Conservation (phyloP, 2,888 invertebrate species). For the Dusona sp. region DNA sequence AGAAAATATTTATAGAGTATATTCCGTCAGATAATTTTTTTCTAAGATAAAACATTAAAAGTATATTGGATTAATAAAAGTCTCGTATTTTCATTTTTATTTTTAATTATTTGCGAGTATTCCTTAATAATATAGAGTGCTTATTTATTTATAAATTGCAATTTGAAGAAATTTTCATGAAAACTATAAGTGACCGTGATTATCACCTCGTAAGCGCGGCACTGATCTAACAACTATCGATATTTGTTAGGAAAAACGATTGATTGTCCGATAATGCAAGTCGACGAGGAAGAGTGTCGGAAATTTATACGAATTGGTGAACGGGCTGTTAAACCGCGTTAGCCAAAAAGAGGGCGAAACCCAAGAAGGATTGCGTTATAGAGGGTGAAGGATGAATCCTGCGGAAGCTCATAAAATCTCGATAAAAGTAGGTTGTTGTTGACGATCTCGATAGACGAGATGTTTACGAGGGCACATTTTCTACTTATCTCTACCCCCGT, state of each 20-base stretch:
- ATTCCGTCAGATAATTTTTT: background rate
- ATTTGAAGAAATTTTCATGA: background rate
- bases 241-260: constrained; percentile 19
- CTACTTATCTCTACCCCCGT: constrained; percentile 15
- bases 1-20: background rate
- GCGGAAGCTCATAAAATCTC: constrained; percentile 63
- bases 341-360: constrained; percentile 15
- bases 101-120: background rate
- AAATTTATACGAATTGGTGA: constrained; percentile 61
- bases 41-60: background rate
- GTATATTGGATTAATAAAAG: background rate
- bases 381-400: constrained; percentile 32
- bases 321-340: constrained; percentile 49
- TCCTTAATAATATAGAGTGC: background rate
- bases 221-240: background rate
- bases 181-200: background rate
- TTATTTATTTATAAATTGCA: background rate
- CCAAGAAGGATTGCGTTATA: constrained; percentile 21
- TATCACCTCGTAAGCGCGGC: background rate
- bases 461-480: constrained; percentile 57
- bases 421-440: constrained; percentile 68
- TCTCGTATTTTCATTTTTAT: background rate
- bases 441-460: constrained; percentile 65
- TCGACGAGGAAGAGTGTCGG: constrained; percentile 37
- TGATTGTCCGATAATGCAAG: constrained; percentile 48